phyloP scores from a whole-genome alignment of 2,888 invertebrate genomes.

The Zygogramma bicolorata region DNA sequence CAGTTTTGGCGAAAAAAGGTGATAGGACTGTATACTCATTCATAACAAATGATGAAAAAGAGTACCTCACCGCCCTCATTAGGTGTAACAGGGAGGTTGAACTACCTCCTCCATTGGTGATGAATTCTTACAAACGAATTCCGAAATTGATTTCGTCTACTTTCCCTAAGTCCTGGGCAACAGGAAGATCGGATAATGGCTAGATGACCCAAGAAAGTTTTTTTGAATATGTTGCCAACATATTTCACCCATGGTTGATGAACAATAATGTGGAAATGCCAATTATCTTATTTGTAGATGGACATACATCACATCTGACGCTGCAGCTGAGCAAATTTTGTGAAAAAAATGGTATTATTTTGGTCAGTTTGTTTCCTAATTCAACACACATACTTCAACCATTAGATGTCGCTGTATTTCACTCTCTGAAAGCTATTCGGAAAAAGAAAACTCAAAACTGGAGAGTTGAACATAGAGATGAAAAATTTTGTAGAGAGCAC shows the following conservation, averaged over 20 bases:
- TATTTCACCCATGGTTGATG: slow-evolving; percentile 26
- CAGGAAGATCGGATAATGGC: slow-evolving; percentile 27
- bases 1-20: slow-evolving; percentile 18
- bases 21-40: slow-evolving; percentile 13
- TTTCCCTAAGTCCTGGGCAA: slow-evolving; percentile 19
- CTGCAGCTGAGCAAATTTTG: slow-evolving; percentile 33
- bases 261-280: slow-evolving; percentile 21
- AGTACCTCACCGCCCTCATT: slow-evolving; percentile 50
- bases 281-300: slow-evolving; percentile 35
- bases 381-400: no score
- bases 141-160: slow-evolving; percentile 7
- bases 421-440: slow-evolving; percentile 23
- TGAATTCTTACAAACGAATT: slow-evolving; percentile 14
- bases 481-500: neutral
- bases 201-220: slow-evolving; percentile 33
- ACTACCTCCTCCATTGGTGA: slow-evolving; percentile 20
- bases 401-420: slow-evolving; percentile 34
- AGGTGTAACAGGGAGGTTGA: slow-evolving; percentile 50
- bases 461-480: neutral
- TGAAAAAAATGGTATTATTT: slow-evolving; percentile 26
- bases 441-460: slow-evolving; percentile 21
- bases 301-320: slow-evolving; percentile 34
- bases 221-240: slow-evolving; percentile 33
- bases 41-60: slow-evolving; percentile 33
- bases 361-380: no score